Percentiles rank a stretch among this genome's conserved stretches.
Conservation (phyloP, 1,140 invertebrate species). For the Pteromalus puparum region DNA sequence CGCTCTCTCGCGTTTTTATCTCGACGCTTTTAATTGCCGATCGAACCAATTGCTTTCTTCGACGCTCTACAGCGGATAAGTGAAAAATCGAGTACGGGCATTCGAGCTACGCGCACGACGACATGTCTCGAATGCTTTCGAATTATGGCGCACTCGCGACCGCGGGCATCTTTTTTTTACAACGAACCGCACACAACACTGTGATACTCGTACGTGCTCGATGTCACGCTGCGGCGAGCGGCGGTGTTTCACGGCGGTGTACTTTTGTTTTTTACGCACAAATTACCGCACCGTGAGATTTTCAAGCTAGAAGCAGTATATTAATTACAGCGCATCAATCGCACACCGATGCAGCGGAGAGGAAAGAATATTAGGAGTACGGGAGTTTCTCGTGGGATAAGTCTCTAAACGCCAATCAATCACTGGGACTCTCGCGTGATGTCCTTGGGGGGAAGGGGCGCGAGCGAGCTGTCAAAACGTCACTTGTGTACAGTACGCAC, state of each 20-base stretch:
- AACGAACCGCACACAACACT: background rate
- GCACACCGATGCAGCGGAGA: background rate
- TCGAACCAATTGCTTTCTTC: constrained; percentile 9
- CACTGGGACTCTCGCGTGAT: background rate
- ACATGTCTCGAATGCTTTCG: constrained; percentile 10
- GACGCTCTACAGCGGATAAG: background rate
- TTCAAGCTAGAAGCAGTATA: background rate
- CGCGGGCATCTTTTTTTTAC: background rate
- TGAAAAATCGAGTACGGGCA: constrained; percentile 10
- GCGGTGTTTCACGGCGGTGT: background rate
- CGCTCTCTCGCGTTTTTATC: background rate
- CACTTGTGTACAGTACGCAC: background rate
- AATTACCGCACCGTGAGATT: background rate
- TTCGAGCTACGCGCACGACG: background rate
- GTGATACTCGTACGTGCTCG: background rate
- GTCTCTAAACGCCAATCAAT: background rate
- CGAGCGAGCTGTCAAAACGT: background rate
- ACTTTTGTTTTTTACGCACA: constrained; percentile 17
- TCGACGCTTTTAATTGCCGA: constrained; percentile 21
- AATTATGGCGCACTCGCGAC: background rate
- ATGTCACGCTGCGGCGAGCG: background rate
- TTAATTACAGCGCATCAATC: background rate
- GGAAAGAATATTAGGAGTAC: no score
- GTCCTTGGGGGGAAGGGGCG: background rate
- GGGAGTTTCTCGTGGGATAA: background rate